A percentile compares a stretch with the other conserved stretches of the same genome.
phyloP scores from a whole-genome alignment of 2,888 invertebrate species.

The Dryobotodes eremita region DNA sequence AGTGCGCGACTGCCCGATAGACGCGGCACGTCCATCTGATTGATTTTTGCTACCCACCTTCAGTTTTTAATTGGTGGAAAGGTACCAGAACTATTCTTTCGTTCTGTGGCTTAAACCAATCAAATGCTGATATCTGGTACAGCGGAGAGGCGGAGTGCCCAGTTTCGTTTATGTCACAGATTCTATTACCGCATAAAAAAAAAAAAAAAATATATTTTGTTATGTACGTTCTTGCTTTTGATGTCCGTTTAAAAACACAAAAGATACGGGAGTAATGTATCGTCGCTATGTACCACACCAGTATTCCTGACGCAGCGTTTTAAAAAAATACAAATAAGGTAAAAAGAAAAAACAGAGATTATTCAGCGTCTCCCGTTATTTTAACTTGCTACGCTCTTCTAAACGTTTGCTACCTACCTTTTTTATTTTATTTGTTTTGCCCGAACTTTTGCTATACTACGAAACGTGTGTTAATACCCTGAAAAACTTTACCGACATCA shows the following conservation, averaged over 20 bases:
- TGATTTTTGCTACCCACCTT: slow-evolving; percentile 71
- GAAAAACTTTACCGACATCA: slow-evolving; percentile 47
- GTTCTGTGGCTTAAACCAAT: slow-evolving; percentile 36
- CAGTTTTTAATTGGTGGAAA: slow-evolving; percentile 58
- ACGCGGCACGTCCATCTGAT: slow-evolving; percentile 78
- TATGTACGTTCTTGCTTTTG: not conserved
- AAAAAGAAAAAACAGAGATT: slow-evolving; percentile 11
- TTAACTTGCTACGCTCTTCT: slow-evolving; percentile 22
- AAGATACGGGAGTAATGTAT: not conserved
- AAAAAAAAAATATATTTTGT: too few species aligned
- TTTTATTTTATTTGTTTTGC: slow-evolving; percentile 40
- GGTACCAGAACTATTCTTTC: slow-evolving; percentile 29
- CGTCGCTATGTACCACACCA: not conserved
- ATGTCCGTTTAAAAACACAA: not conserved
- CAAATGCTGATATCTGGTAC: slow-evolving; percentile 9
- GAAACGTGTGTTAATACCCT: slow-evolving; percentile 42
- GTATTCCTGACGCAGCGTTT: not conserved
- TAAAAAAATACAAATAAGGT: slow-evolving; percentile 8
- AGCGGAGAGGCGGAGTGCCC: too few species aligned
- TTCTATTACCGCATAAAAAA: too few species aligned
- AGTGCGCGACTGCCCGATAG: slow-evolving; percentile 65
- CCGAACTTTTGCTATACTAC: slow-evolving; percentile 35
- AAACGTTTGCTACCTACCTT: slow-evolving; percentile 12
- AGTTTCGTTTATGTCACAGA: too few species aligned
- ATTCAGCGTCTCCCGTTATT: slow-evolving; percentile 41